Evolutionary conservation across 2,797 vertebrate genomes (phyloP).

Genomic region (Aulostomus chinensis): DNA sequence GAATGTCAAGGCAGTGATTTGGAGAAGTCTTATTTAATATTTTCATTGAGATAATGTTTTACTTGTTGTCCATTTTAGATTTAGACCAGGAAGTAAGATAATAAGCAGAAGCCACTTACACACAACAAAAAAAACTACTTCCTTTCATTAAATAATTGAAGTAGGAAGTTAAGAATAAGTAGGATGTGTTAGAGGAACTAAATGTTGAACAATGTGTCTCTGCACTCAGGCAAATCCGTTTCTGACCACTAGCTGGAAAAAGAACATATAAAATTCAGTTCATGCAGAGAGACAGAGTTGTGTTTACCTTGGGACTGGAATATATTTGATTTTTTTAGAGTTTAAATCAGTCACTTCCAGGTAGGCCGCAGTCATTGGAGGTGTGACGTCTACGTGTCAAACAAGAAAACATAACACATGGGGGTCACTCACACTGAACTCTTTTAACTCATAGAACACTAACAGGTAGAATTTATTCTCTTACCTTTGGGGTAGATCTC

Average conservation of each 20-base stretch:
- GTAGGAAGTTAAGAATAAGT: too few relatives aligned
- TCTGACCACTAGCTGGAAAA: conserved; percentile 16
- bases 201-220: too few relatives aligned
- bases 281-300: not conserved
- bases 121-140: too few relatives aligned
- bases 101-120: too few relatives aligned
- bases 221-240: not conserved
- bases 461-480: conserved; percentile 18
- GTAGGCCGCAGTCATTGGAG: conserved; percentile 88
- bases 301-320: conserved; percentile 91
- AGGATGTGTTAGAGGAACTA: too few relatives aligned
- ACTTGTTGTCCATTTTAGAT: too few relatives aligned
- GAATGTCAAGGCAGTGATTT: not conserved
- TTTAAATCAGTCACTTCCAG: conserved; percentile 95
- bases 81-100: too few relatives aligned
- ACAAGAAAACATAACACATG: not conserved
- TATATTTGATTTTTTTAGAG: conserved; percentile 94
- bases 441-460: too few relatives aligned
- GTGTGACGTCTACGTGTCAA: conserved; percentile 82
- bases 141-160: too few relatives aligned
- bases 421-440: not conserved
- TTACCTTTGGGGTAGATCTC: conserved; percentile 95
- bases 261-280: not conserved
- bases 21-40: not conserved
- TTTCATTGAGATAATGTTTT: not conserved